Percentiles rank a stretch among this genome's conserved stretches.
phyloP scores from a whole-genome alignment of 2,888 invertebrate species.

The Limnephilus lunatus region DNA sequence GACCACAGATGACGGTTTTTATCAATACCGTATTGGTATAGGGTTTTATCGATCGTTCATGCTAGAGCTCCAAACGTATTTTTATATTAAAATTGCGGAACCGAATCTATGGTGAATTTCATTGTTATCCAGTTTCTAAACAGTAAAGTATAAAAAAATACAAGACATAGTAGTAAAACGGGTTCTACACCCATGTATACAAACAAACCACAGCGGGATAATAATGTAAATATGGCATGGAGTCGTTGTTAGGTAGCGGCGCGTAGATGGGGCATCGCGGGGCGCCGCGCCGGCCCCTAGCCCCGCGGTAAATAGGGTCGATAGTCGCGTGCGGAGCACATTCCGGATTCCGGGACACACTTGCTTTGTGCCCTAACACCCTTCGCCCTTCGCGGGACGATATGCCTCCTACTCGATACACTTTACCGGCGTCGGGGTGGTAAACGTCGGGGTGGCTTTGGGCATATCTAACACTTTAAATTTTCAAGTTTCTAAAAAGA shows the following conservation, averaged over 20 bases:
- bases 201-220: not conserved
- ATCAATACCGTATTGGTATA: no score
- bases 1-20: no score
- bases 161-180: not conserved
- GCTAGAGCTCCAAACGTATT: not conserved
- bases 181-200: not conserved
- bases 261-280: not conserved
- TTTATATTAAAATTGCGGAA: not conserved
- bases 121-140: not conserved
- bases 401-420: not conserved
- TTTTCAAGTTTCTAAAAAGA: no score
- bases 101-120: not conserved
- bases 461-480: no score
- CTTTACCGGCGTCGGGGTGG: not conserved
- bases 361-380: not conserved
- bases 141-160: not conserved
- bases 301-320: not conserved
- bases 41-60: no score
- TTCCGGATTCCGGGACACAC: not conserved
- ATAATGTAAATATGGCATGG: not conserved
- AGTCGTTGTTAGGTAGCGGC: not conserved
- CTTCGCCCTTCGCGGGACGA: not conserved
- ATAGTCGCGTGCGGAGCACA: constrained; percentile 12
- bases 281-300: not conserved
- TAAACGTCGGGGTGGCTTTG: not conserved